Evolutionary conservation across 2,113 vertebrate species (phyloP).

Genomic region (Mixornis gularis): DNA sequence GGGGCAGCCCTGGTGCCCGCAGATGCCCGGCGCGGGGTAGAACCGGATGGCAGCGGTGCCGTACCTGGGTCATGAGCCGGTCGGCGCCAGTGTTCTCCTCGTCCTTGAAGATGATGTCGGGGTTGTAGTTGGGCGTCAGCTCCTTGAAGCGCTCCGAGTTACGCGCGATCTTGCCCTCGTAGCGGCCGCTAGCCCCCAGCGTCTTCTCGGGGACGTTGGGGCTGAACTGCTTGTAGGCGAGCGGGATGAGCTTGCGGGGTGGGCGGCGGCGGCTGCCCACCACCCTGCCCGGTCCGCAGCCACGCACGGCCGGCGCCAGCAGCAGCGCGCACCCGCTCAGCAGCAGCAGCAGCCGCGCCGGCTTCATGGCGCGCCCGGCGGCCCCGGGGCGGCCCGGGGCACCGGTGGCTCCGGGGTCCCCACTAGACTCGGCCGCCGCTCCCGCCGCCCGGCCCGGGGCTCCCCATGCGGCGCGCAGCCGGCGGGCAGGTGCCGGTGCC

Average conservation of each 20-base stretch:
- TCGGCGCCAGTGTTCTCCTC: conserved; percentile 97
- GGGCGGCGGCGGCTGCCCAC: conserved; percentile 89
- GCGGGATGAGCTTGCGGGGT: conserved; percentile 89
- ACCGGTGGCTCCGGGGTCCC: no score
- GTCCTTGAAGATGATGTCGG: conserved; percentile 98
- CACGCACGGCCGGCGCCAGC: conserved; percentile 83
- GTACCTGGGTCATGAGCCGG: conserved; percentile 95
- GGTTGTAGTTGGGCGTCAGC: conserved; percentile 95
- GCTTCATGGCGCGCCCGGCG: conserved; percentile 78
- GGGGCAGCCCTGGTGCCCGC: neutral
- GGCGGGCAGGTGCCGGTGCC: no score
- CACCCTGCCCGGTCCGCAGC: conserved; percentile 94
- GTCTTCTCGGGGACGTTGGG: conserved; percentile 97
- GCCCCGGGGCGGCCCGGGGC: no score
- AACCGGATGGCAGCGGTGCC: conserved; percentile 24
- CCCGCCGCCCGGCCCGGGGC: no score
- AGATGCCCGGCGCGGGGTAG: neutral
- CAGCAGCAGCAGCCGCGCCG: conserved; percentile 80
- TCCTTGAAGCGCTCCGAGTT: conserved; percentile 94
- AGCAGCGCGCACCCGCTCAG: conserved; percentile 66
- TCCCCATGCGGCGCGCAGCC: no score
- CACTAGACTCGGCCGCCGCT: no score
- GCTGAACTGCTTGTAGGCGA: conserved; percentile 90
- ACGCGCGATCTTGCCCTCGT: conserved; percentile 92
- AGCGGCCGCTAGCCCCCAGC: conserved; percentile 91